These are phyloP conservation scores for Mesembrinibis cayennensis DNA, from an alignment of 2,113 vertebrate species.

Conservation along the genomic window DNA sequence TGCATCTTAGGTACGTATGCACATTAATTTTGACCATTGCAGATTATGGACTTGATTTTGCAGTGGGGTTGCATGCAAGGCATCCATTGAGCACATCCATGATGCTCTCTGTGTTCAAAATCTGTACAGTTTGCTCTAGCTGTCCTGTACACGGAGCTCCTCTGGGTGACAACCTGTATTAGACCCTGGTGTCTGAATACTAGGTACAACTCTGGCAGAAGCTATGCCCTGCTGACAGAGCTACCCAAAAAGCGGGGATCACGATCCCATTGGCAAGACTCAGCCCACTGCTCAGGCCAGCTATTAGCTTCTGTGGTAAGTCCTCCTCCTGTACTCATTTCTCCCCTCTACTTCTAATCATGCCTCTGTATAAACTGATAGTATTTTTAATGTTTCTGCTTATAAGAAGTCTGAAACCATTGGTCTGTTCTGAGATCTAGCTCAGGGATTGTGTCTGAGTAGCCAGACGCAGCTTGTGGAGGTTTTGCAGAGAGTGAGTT, in stretches of 20 bases:
- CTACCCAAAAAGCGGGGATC: neutral
- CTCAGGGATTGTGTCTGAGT: neutral
- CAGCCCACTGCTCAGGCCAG: neutral
- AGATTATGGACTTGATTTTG: neutral
- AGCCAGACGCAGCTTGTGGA: accelerated
- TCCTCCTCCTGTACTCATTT: neutral
- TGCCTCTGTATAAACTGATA: neutral
- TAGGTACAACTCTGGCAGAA: neutral
- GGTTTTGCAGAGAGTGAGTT: neutral
- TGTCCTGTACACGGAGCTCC: neutral
- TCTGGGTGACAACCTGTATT: neutral
- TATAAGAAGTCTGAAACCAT: neutral
- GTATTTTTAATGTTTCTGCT: neutral
- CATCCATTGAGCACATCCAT: neutral
- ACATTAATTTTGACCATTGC: neutral
- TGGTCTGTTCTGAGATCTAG: neutral
- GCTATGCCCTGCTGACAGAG: neutral
- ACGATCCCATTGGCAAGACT: neutral
- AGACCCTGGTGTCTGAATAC: neutral
- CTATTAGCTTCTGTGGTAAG: neutral
- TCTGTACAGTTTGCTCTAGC: neutral
- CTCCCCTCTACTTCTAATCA: neutral
- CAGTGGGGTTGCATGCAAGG: neutral
- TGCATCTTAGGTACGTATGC: neutral
- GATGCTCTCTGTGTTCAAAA: neutral